Evolutionary conservation across 2,888 invertebrate species (phyloP).

Genomic region (Acleris laterana): DNA sequence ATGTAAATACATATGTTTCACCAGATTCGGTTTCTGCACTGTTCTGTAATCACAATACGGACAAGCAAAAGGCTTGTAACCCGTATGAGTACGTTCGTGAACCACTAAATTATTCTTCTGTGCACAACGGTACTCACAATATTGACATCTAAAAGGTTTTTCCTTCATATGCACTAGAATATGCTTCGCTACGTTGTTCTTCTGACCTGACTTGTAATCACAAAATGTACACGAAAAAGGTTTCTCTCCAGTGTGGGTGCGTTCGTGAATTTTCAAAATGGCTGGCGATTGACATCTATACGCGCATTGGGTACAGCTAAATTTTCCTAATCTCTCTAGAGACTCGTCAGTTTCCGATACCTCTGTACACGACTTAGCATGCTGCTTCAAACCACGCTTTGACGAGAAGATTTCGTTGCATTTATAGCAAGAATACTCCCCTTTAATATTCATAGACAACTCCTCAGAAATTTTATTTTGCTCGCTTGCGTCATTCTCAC

Average conservation of each 20-base stretch:
- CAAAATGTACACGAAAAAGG: slow-evolving; percentile 78
- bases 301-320: slow-evolving; percentile 71
- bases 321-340: slow-evolving; percentile 68
- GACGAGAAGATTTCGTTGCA: slow-evolving; percentile 71
- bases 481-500: slow-evolving; percentile 53
- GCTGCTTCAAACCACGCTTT: slow-evolving; percentile 70
- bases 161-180: slow-evolving; percentile 81
- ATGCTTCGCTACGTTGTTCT: slow-evolving; percentile 81
- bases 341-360: slow-evolving; percentile 46
- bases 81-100: slow-evolving; percentile 80
- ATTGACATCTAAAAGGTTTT: slow-evolving; percentile 78
- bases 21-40: slow-evolving; percentile 80
- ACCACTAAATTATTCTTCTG: slow-evolving; percentile 81
- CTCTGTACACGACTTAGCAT: slow-evolving; percentile 62
- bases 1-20: slow-evolving; percentile 81
- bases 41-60: slow-evolving; percentile 79
- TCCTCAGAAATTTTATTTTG: slow-evolving; percentile 61
- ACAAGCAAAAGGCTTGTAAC: slow-evolving; percentile 79
- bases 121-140: slow-evolving; percentile 78
- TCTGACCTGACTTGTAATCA: slow-evolving; percentile 80
- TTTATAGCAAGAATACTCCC: slow-evolving; percentile 71
- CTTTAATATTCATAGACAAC: slow-evolving; percentile 66
- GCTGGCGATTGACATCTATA: slow-evolving; percentile 80
- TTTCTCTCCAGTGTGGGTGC: slow-evolving; percentile 78
- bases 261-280: slow-evolving; percentile 78